Evolutionary conservation across 2,888 invertebrate genomes (phyloP).

Genomic region (Apamea sordens): DNA sequence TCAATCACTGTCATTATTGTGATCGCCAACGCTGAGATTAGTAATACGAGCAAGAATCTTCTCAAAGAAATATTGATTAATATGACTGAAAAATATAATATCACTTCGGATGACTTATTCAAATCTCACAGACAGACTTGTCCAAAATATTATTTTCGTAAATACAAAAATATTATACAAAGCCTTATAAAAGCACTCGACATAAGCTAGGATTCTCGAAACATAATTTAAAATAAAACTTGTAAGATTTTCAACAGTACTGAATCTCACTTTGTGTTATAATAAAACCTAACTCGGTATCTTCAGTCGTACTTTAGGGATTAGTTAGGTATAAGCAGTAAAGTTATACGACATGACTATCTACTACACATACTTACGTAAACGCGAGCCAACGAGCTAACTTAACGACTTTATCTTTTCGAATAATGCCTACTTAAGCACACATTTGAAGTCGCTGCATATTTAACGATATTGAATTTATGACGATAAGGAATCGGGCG

Average conservation of each 20-base stretch:
- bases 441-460: conserved; percentile 76
- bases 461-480: conserved; percentile 90
- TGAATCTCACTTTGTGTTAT: conserved; percentile 60
- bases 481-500: conserved; percentile 84
- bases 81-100: conserved; percentile 21
- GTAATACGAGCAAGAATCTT: background rate
- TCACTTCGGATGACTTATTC: conserved; percentile 20
- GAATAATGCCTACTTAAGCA: conserved; percentile 85
- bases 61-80: conserved; percentile 17
- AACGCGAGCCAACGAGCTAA: conserved; percentile 72
- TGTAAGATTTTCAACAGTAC: conserved; percentile 56
- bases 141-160: conserved; percentile 35
- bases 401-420: conserved; percentile 85
- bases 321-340: conserved; percentile 79
- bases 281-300: conserved; percentile 66
- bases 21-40: background rate
- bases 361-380: conserved; percentile 68
- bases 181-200: conserved; percentile 50
- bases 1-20: conserved; percentile 9
- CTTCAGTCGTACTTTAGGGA: conserved; percentile 75
- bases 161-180: conserved; percentile 35
- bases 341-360: conserved; percentile 83
- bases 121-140: conserved; percentile 30
- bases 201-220: conserved; percentile 50
- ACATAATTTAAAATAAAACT: conserved; percentile 59